phyloP scores from a whole-genome alignment of 2,888 invertebrate species.

The Candidula unifasciata region DNA sequence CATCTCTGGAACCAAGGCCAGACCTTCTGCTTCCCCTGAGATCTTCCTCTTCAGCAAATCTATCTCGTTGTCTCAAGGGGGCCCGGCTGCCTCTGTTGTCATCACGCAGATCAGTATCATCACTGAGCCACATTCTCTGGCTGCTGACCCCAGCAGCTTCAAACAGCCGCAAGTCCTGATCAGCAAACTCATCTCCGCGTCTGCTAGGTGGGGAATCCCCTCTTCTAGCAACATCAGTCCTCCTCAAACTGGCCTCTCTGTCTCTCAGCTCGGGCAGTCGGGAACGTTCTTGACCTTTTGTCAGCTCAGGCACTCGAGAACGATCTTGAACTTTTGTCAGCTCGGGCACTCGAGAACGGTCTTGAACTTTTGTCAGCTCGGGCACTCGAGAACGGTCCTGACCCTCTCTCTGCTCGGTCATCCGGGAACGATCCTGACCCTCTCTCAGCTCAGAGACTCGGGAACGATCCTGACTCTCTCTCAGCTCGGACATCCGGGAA shows the following conservation, averaged over 20 bases:
- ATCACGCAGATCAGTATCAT: background rate
- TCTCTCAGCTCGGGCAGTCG: background rate
- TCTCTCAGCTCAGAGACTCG: background rate
- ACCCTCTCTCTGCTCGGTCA: background rate
- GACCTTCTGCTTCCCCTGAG: background rate
- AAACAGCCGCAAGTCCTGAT: background rate
- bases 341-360: too few species aligned
- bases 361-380: too few species aligned
- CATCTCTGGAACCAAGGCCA: constrained; percentile 18
- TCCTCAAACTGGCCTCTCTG: background rate
- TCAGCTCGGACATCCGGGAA: background rate
- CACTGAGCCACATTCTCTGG: background rate
- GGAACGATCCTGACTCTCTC: background rate
- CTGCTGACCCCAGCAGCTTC: background rate
- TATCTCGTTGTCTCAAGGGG: background rate
- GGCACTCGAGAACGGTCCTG: too few species aligned
- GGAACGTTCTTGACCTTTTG: too few species aligned
- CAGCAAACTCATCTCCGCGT: constrained; percentile 5
- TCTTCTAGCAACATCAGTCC: background rate
- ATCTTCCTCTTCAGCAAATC: background rate
- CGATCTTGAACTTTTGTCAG: too few species aligned
- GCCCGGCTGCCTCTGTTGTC: background rate
- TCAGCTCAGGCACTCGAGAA: background rate
- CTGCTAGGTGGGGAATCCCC: background rate
- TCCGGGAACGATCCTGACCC: background rate